Conservation (phyloP, 2,888 invertebrate species). For the Rhamphomyia laevipes region DNA sequence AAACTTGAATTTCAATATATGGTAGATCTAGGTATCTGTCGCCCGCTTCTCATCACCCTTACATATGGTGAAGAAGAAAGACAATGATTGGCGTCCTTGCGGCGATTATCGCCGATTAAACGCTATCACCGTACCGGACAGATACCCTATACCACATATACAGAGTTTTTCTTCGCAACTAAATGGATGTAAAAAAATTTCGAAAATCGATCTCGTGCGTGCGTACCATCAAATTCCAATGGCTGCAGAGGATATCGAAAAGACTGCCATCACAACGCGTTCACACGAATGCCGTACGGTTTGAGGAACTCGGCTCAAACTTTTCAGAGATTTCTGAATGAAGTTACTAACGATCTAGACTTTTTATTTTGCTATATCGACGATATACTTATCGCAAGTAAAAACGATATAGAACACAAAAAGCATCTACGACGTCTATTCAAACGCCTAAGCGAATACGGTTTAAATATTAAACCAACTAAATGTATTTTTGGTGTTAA, state of each 20-base stretch:
- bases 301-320: constrained; percentile 24
- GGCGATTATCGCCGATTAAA: background rate
- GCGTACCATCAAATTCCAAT: constrained; percentile 12
- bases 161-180: no score
- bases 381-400: constrained; percentile 17
- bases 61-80: no score
- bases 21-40: no score
- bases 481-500: constrained; percentile 4
- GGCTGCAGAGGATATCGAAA: background rate
- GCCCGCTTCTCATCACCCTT: no score
- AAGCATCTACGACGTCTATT: constrained; percentile 15
- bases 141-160: no score
- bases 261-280: constrained; percentile 20
- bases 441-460: constrained; percentile 12
- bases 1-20: constrained; percentile 7
- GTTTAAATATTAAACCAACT: constrained; percentile 14
- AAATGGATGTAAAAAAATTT: no score
- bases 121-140: no score
- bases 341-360: constrained; percentile 15
- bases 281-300: constrained; percentile 22
- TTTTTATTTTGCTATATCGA: constrained; percentile 19
- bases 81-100: constrained; percentile 1
- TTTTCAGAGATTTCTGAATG: no score
- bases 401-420: constrained; percentile 11
- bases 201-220: no score